A percentile compares a stretch with the other conserved stretches of the same genome.
phyloP scores from a whole-genome alignment of 2,888 invertebrate genomes.

The Tetropium fuscum region DNA sequence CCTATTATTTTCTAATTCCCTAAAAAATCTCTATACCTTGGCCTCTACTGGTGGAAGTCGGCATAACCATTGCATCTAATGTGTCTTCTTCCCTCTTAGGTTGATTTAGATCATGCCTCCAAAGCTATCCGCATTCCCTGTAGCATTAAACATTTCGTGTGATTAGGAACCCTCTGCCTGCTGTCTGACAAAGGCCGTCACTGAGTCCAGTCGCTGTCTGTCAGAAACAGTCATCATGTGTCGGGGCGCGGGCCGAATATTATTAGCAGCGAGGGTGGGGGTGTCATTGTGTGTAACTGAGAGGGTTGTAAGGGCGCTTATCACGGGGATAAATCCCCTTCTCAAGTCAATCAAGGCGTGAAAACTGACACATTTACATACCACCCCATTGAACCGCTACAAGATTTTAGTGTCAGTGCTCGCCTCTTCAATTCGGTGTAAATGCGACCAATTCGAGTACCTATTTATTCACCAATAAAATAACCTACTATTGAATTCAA shows the following conservation, averaged over 20 bases:
- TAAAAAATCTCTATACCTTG: too few species aligned
- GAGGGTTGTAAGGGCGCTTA: slow-evolving; percentile 47
- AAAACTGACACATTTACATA: slow-evolving; percentile 66
- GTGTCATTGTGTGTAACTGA: slow-evolving; percentile 53
- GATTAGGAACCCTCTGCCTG: slow-evolving; percentile 44
- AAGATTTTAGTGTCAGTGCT: slow-evolving; percentile 52
- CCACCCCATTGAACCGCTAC: slow-evolving; percentile 61
- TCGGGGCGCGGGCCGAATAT: slow-evolving; percentile 48
- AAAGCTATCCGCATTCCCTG: neutral
- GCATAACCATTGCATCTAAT: too few species aligned
- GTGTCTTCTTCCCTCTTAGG: too few species aligned
- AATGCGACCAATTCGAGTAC: slow-evolving; percentile 40
- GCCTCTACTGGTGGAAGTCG: too few species aligned
- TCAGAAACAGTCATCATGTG: slow-evolving; percentile 57
- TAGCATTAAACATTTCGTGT: slow-evolving; percentile 3
- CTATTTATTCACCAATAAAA: slow-evolving; percentile 37
- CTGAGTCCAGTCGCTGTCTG: slow-evolving; percentile 54
- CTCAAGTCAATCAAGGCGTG: slow-evolving; percentile 64
- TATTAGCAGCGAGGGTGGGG: slow-evolving; percentile 51
- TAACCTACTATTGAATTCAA: slow-evolving; percentile 10
- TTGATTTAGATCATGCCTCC: too few species aligned
- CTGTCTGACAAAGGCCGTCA: slow-evolving; percentile 53
- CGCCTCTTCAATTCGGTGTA: slow-evolving; percentile 33
- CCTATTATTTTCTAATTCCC: too few species aligned
- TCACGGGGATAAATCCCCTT: slow-evolving; percentile 39